Conservation (phyloP, 2,113 vertebrate species). For the Caloenas nicobarica region DNA sequence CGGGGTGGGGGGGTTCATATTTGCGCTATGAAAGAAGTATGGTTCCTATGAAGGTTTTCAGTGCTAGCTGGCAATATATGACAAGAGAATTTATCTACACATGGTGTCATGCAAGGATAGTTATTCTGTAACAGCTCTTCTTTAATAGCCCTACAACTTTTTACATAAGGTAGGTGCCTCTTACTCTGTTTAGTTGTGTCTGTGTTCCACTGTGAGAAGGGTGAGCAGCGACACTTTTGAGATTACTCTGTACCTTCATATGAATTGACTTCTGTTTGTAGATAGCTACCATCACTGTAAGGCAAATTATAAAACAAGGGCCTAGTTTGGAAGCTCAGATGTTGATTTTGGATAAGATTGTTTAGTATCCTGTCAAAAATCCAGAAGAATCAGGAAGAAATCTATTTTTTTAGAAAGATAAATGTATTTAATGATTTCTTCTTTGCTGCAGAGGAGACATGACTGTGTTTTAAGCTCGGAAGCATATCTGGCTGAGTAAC, state of each 20-base stretch:
- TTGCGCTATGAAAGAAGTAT: neutral
- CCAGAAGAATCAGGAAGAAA: neutral
- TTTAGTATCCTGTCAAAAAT: neutral
- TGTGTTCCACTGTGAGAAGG: neutral
- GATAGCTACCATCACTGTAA: neutral
- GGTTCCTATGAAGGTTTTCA: neutral
- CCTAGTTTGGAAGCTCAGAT: neutral
- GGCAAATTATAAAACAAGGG: neutral
- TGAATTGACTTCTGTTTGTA: neutral
- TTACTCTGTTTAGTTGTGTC: neutral
- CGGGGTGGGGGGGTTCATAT: accelerated
- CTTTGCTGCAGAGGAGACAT: neutral
- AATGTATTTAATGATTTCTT: neutral
- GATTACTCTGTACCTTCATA: neutral
- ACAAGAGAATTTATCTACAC: neutral
- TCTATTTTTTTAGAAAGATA: neutral
- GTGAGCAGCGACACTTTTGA: neutral
- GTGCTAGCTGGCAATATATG: neutral
- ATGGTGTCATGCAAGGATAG: neutral
- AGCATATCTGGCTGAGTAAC: neutral
- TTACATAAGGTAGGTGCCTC: neutral
- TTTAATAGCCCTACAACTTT: neutral
- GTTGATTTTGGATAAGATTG: neutral
- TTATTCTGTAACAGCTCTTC: neutral
- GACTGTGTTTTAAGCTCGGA: neutral